Evolutionary conservation across 2,113 vertebrate species (phyloP).

Genomic region (Phyllopteryx taeniolatus): DNA sequence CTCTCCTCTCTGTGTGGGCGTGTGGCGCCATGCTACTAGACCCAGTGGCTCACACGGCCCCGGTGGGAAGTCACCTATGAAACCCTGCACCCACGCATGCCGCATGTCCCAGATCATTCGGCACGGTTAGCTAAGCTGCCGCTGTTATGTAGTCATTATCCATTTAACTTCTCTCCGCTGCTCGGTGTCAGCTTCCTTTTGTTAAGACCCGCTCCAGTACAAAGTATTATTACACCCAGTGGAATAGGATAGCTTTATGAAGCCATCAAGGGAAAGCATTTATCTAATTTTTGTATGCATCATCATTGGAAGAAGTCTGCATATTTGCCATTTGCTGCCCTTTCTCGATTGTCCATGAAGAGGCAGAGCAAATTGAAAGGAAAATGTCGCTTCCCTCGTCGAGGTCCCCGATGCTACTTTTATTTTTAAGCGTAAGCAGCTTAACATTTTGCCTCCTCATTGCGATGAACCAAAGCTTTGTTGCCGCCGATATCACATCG

Average conservation of each 20-base stretch:
- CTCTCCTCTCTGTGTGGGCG: slow-evolving; percentile 6
- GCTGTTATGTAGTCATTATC: slow-evolving; percentile 68
- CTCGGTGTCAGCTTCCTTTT: slow-evolving; percentile 71
- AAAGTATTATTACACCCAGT: slow-evolving; percentile 72
- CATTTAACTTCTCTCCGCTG: slow-evolving; percentile 61
- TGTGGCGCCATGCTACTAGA: slow-evolving; percentile 31
- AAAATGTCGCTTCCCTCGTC: slow-evolving; percentile 20
- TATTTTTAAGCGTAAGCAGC: slow-evolving; percentile 62
- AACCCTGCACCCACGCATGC: slow-evolving; percentile 66
- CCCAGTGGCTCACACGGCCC: slow-evolving; percentile 38
- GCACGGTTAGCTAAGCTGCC: slow-evolving; percentile 51
- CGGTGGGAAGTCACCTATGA: slow-evolving; percentile 60
- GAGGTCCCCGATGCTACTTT: slow-evolving; percentile 58
- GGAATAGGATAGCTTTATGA: slow-evolving; percentile 64
- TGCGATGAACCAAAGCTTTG: slow-evolving; percentile 53
- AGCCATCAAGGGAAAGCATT: slow-evolving; percentile 57
- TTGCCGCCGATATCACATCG: slow-evolving; percentile 37
- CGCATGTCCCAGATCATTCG: slow-evolving; percentile 66
- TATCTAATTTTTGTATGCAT: slow-evolving; percentile 65
- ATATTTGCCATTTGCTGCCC: slow-evolving; percentile 30
- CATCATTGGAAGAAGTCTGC: slow-evolving; percentile 19
- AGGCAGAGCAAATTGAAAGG: slow-evolving; percentile 19
- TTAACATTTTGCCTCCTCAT: slow-evolving; percentile 62
- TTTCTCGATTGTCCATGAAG: slow-evolving; percentile 20
- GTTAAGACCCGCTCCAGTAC: slow-evolving; percentile 69